Percentiles rank a stretch among this genome's conserved stretches.
phyloP scores from a whole-genome alignment of 2,888 invertebrate species.

The Maniola hyperantus region DNA sequence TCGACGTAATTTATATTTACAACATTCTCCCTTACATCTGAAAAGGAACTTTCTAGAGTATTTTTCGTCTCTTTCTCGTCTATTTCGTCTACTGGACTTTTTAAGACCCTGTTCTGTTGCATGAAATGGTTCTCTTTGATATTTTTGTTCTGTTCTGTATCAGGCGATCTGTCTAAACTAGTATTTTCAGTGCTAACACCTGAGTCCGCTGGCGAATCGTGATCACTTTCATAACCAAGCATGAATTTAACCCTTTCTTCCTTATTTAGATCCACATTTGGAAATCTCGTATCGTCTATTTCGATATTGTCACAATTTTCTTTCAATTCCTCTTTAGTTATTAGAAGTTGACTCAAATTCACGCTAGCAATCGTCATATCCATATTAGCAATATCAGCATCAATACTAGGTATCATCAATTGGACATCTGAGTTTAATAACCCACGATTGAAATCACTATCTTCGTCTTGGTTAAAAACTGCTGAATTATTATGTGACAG shows the following conservation, averaged over 20 bases:
- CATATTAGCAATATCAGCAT: constrained; percentile 67
- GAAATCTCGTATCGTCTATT: constrained; percentile 63
- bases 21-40: constrained; percentile 55
- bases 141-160: constrained; percentile 75
- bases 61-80: constrained; percentile 51
- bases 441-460: constrained; percentile 50
- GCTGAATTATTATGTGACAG: constrained; percentile 76
- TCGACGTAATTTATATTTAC: constrained; percentile 71
- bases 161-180: constrained; percentile 85
- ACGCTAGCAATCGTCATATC: constrained; percentile 85
- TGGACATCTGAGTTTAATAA: constrained; percentile 63
- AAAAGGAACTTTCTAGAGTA: constrained; percentile 66
- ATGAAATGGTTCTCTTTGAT: constrained; percentile 65
- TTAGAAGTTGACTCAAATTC: constrained; percentile 82
- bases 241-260: constrained; percentile 72
- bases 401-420: constrained; percentile 69
- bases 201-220: constrained; percentile 82
- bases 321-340: constrained; percentile 76
- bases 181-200: constrained; percentile 89
- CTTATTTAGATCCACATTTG: constrained; percentile 59
- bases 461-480: constrained; percentile 72
- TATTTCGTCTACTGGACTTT: constrained; percentile 55
- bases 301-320: constrained; percentile 58
- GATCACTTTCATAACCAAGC: constrained; percentile 77
- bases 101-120: constrained; percentile 73